These are phyloP conservation scores for Drosophila crucigera DNA, from an alignment of 2,888 invertebrate genomes.

Conservation along the genomic window DNA sequence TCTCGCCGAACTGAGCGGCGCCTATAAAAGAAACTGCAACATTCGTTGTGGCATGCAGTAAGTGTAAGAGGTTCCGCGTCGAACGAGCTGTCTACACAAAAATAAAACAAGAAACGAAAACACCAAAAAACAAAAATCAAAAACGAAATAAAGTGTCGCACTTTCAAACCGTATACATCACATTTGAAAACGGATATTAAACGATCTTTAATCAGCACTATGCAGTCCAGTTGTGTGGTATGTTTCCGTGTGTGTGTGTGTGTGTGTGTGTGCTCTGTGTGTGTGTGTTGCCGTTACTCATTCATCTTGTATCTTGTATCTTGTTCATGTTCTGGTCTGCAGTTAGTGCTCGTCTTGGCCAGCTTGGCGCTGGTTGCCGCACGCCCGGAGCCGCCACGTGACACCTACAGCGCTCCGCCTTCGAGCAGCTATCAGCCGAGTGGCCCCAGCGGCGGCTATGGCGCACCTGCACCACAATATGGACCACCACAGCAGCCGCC, in stretches of 20 bases:
- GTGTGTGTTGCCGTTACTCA: neutral
- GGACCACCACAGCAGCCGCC: constrained; percentile 91
- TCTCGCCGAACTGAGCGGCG: constrained; percentile 73
- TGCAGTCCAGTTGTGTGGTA: constrained; percentile 85
- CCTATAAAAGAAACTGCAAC: constrained; percentile 85
- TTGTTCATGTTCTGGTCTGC: constrained; percentile 28
- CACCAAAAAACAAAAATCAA: neutral
- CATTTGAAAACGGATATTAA: constrained; percentile 47
- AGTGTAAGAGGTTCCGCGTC: constrained; percentile 84
- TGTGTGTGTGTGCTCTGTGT: constrained; percentile 10
- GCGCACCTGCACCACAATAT: constrained; percentile 88
- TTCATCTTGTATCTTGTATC: constrained; percentile 2
- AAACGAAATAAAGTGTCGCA: constrained; percentile 33
- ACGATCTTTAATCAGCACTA: constrained; percentile 63
- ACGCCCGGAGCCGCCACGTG: constrained; percentile 84
- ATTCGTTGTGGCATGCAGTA: constrained; percentile 84
- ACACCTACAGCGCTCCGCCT: constrained; percentile 82
- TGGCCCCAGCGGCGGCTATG: constrained; percentile 85
- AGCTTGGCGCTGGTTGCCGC: constrained; percentile 79
- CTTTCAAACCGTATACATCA: neutral
- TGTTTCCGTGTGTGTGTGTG: constrained; percentile 36
- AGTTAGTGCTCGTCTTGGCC: constrained; percentile 82
- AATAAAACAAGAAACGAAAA: neutral
- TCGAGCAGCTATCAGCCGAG: constrained; percentile 85
- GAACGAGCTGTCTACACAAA: constrained; percentile 65